phyloP scores from a whole-genome alignment of 2,888 invertebrate species.

The Chorisops tibialis region DNA sequence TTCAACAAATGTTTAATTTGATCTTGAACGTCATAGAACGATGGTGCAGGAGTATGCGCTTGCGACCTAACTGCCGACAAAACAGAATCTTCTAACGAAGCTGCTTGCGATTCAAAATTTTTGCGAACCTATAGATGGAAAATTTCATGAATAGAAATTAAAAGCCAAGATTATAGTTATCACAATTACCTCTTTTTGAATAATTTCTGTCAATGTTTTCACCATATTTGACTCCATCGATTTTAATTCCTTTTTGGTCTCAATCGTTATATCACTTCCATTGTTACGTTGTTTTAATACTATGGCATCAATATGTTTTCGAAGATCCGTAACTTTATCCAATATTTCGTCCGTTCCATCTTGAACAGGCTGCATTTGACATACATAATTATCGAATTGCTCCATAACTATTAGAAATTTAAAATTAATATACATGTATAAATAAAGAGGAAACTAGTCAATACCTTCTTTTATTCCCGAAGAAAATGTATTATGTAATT shows the following conservation, averaged over 20 bases:
- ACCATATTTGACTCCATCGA: constrained; percentile 44
- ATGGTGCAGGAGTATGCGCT: constrained; percentile 71
- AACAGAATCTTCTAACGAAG: constrained; percentile 58
- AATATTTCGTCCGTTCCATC: constrained; percentile 47
- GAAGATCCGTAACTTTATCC: constrained; percentile 44
- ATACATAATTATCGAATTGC: constrained; percentile 53
- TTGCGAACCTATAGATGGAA: constrained; percentile 43
- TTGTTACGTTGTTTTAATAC: constrained; percentile 44
- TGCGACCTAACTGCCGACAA: constrained; percentile 64
- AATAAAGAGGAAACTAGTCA: constrained; percentile 26
- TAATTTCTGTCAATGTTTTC: constrained; percentile 47
- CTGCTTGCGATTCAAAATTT: constrained; percentile 60
- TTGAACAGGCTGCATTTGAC: constrained; percentile 51
- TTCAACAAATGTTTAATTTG: constrained; percentile 66
- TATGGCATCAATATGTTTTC: constrained; percentile 45
- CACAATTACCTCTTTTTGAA: constrained; percentile 44
- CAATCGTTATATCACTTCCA: constrained; percentile 45
- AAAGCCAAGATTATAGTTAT: neutral
- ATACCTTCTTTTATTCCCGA: constrained; percentile 87
- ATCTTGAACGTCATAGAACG: constrained; percentile 59
- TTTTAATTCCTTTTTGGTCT: constrained; percentile 49
- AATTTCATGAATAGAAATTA: neutral
- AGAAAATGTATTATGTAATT: constrained; percentile 84
- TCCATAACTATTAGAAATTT: constrained; percentile 53
- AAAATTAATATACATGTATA: neutral